phyloP scores from a whole-genome alignment of 2,113 vertebrate species.

The Casuarius casuarius region DNA sequence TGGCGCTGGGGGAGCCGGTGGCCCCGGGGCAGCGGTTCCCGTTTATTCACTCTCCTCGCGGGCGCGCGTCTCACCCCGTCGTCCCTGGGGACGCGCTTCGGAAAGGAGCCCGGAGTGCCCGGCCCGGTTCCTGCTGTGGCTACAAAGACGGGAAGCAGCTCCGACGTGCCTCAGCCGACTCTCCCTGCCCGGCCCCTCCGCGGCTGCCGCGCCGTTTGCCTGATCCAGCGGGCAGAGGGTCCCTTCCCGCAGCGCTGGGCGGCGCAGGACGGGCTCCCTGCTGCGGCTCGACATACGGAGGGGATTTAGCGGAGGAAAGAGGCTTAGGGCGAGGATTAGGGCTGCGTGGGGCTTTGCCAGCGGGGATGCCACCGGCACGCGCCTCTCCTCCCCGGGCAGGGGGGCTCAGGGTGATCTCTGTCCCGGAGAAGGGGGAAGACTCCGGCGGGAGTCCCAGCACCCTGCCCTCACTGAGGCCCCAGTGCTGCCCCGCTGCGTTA shows the following conservation, averaged over 20 bases:
- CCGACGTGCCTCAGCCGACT: background rate
- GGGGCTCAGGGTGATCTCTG: background rate
- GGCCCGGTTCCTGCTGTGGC: background rate
- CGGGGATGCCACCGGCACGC: background rate
- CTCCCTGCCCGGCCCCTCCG: background rate
- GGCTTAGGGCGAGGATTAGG: conserved; percentile 57
- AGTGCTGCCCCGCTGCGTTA: background rate
- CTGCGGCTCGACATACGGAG: background rate
- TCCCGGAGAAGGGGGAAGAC: background rate
- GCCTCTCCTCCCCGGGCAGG: background rate
- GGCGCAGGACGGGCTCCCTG: background rate
- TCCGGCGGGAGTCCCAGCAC: background rate
- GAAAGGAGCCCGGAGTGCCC: background rate
- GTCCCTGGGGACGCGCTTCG: background rate
- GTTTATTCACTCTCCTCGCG: background rate
- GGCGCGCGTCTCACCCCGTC: background rate
- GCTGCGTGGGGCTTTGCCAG: background rate
- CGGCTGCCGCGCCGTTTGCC: background rate
- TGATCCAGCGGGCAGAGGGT: too few relatives aligned
- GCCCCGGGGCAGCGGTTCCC: too few relatives aligned
- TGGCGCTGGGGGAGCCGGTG: background rate
- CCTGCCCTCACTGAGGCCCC: background rate
- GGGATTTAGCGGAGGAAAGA: conserved; percentile 46
- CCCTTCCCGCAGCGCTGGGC: background rate
- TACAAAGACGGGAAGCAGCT: background rate